Conservation (phyloP, 2,797 vertebrate genomes). For the Poecile montanus region DNA sequence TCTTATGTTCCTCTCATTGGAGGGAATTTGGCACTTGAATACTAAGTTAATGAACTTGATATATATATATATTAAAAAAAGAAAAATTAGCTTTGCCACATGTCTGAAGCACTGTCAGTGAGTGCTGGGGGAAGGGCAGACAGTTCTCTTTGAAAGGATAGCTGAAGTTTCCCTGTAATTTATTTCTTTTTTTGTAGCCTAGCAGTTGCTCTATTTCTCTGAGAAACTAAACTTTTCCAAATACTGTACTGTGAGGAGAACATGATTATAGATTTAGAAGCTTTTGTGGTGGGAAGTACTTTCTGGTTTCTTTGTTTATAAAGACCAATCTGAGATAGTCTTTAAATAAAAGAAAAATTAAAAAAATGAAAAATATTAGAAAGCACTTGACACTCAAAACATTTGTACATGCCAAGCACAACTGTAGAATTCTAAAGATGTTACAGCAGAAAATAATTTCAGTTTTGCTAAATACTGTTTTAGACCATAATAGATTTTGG, state of each 20-base stretch:
- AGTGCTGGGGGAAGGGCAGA: constrained; percentile 25
- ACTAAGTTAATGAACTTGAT: neutral
- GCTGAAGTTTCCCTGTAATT: neutral
- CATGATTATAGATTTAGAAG: neutral
- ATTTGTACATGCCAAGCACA: neutral
- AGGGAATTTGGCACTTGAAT: constrained; percentile 60
- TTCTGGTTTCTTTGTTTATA: neutral
- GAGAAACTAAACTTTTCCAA: neutral
- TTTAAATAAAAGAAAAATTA: neutral
- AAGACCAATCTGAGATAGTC: neutral
- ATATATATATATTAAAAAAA: neutral
- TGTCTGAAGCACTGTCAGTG: neutral
- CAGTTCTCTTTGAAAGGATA: constrained; percentile 8
- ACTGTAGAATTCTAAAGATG: neutral
- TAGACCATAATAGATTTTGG: neutral
- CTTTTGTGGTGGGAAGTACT: neutral
- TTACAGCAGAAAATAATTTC: neutral
- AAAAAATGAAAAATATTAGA: neutral
- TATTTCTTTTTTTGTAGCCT: neutral
- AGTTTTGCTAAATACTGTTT: neutral
- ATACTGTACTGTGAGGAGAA: neutral
- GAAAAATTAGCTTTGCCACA: neutral
- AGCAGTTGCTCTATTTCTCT: neutral
- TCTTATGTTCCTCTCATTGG: constrained; percentile 39
- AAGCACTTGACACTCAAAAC: neutral